Conservation (phyloP, 2,888 invertebrate species). For the Seladonia tumulorum region DNA sequence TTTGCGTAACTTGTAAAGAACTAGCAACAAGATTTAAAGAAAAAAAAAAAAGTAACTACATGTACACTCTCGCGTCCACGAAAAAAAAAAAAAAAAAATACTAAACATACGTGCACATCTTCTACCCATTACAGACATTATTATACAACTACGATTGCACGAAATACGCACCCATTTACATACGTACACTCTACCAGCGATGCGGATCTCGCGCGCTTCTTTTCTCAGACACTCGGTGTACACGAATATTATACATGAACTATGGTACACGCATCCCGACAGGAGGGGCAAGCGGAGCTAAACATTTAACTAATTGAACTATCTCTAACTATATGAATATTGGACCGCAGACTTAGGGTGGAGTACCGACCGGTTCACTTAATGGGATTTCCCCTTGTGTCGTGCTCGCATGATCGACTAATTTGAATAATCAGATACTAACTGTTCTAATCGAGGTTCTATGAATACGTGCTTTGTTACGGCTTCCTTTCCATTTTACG, state of each 20-base stretch:
- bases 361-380: background rate
- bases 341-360: constrained; percentile 13
- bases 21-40: constrained; percentile 64
- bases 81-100: background rate
- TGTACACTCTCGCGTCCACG: constrained; percentile 24
- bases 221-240: constrained; percentile 1
- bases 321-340: constrained; percentile 61
- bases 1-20: constrained; percentile 87
- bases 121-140: constrained; percentile 8
- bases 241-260: constrained; percentile 8
- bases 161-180: constrained; percentile 7
- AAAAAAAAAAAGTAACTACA: constrained; percentile 22
- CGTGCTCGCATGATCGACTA: constrained; percentile 3
- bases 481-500: background rate
- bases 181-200: background rate
- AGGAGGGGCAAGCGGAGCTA: constrained; percentile 48
- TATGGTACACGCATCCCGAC: constrained; percentile 26
- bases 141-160: constrained; percentile 13
- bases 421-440: background rate
- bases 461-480: background rate
- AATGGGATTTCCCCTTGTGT: background rate
- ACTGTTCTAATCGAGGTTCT: background rate
- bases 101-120: constrained; percentile 14
- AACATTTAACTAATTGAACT: constrained; percentile 61
- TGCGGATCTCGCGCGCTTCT: background rate